phyloP scores from a whole-genome alignment of 2,797 vertebrate genomes.

The Pseudochromis fuscus region DNA sequence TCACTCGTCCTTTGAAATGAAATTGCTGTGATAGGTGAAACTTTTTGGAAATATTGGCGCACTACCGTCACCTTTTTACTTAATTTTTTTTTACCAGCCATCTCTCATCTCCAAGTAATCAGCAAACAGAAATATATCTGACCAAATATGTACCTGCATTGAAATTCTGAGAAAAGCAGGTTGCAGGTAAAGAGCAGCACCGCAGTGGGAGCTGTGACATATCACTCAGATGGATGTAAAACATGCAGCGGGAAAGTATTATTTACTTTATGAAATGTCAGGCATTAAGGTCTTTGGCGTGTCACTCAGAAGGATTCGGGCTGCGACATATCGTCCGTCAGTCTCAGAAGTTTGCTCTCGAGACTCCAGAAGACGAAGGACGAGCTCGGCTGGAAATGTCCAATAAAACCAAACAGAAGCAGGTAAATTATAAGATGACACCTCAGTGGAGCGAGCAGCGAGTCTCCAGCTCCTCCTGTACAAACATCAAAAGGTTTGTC shows the following conservation, averaged over 20 bases:
- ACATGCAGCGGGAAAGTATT: constrained; percentile 50
- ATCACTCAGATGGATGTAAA: constrained; percentile 60
- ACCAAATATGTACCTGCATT: constrained; percentile 34
- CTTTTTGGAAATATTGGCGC: too few species aligned
- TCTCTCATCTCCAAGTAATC: background rate
- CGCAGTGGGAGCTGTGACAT: constrained; percentile 56
- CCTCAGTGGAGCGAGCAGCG: background rate
- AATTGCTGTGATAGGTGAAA: too few species aligned
- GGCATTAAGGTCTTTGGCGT: constrained; percentile 58
- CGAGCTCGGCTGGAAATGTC: constrained; percentile 30
- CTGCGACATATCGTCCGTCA: constrained; percentile 62
- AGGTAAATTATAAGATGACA: constrained; percentile 28
- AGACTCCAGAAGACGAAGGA: constrained; percentile 28
- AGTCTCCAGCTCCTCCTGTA: background rate
- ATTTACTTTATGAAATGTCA: constrained; percentile 82
- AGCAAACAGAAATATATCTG: background rate
- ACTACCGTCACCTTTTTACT: background rate
- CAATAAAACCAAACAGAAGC: constrained; percentile 39
- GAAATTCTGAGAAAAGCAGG: constrained; percentile 62
- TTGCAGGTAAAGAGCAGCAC: constrained; percentile 65
- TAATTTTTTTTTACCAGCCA: background rate
- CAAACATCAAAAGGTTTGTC: constrained; percentile 37
- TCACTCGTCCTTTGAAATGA: background rate
- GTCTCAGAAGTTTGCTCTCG: constrained; percentile 41
- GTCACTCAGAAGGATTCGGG: constrained; percentile 49